These are phyloP conservation scores for Hymenopus coronatus DNA, from an alignment of 2,888 invertebrate genomes.

Conservation along the genomic window DNA sequence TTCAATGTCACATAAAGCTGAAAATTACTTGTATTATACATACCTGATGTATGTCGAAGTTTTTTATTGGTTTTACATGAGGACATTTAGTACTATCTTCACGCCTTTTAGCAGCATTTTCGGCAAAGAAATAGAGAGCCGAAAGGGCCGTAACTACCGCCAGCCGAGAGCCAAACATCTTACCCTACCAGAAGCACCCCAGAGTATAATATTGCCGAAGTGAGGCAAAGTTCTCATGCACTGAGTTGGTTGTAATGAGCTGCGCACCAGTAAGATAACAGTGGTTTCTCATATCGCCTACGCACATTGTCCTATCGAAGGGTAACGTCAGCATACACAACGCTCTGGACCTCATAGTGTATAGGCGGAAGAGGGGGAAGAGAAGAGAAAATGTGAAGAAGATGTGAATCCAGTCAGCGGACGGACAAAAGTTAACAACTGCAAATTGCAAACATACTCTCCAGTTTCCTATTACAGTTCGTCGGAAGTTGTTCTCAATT, in stretches of 20 bases:
- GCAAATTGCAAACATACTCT: background rate
- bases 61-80: slow-evolving; percentile 72
- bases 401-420: background rate
- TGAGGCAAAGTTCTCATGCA: background rate
- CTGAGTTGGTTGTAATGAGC: background rate
- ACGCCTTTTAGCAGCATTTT: slow-evolving; percentile 44
- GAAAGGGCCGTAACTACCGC: background rate
- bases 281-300: background rate
- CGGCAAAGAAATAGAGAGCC: background rate
- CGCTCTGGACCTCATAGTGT: background rate
- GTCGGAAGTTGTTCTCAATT: too few relatives aligned
- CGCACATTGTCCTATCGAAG: background rate
- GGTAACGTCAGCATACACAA: background rate
- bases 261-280: background rate
- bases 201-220: too few relatives aligned
- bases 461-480: background rate
- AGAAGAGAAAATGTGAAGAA: background rate
- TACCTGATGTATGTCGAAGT: slow-evolving; percentile 75
- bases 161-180: background rate
- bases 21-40: slow-evolving; percentile 21
- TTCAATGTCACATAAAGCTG: too few relatives aligned
- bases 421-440: background rate
- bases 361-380: background rate
- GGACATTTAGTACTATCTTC: slow-evolving; percentile 71
- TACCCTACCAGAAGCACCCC: background rate